Conservation (phyloP, 1,140 invertebrate species). For the Sogatella furcifera region DNA sequence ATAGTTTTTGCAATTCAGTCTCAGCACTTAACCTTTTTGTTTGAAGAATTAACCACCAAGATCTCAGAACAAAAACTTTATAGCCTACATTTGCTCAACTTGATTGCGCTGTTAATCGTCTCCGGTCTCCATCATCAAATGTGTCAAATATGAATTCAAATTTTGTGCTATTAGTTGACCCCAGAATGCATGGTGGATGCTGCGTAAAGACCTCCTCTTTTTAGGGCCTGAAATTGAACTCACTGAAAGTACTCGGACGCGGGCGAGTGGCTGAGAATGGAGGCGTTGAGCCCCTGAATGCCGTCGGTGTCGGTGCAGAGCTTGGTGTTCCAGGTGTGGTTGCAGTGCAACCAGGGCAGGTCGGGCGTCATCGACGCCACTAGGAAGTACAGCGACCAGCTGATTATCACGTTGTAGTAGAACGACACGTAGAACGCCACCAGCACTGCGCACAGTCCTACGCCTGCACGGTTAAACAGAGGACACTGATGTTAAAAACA, state of each 20-base stretch:
- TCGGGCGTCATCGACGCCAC: conserved; percentile 50
- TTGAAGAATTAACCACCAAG: too few relatives aligned
- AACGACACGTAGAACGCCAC: conserved; percentile 82
- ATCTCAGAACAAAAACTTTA: too few relatives aligned
- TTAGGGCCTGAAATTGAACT: conserved; percentile 26
- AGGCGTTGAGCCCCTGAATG: conserved; percentile 9
- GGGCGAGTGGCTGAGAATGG: conserved; percentile 42
- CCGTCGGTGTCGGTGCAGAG: conserved; percentile 39
- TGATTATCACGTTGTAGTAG: conserved; percentile 90
- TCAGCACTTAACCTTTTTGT: too few relatives aligned
- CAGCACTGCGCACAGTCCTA: conserved; percentile 71
- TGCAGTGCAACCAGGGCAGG: conserved; percentile 78
- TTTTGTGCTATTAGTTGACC: too few relatives aligned
- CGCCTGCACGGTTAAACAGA: conserved; percentile 45
- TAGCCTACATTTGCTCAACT: too few relatives aligned
- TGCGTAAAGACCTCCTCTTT: too few relatives aligned
- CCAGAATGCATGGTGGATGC: too few relatives aligned
- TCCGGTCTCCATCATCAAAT: too few relatives aligned
- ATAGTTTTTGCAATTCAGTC: too few relatives aligned
- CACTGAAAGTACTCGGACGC: conserved; percentile 53
- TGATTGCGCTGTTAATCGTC: too few relatives aligned
- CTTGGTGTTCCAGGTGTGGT: conserved; percentile 79
- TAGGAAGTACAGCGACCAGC: conserved; percentile 82
- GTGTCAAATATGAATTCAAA: too few relatives aligned
- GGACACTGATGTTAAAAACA: too few relatives aligned